Base-by-base conservation (phyloP, 2,888 invertebrate species). In the Zaprionus obscuricornis region DNA sequence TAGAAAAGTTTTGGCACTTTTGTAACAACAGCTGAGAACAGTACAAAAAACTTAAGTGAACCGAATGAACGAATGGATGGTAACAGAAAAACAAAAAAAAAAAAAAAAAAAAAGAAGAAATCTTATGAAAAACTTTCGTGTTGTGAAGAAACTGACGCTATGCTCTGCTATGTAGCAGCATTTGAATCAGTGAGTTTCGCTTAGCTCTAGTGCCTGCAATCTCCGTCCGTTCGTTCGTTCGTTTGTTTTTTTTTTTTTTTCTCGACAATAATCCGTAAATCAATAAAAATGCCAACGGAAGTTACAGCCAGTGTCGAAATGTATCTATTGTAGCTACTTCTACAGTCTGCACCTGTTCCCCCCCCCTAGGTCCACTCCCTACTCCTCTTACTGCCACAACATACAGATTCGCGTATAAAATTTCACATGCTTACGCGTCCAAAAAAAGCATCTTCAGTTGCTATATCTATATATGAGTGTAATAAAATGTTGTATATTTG, bases 241-340 rank as follows among this genome's bases (percentile, higher is more conserved):
- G n/a, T n/a, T n/a, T n/a, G n/a, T n/a, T n/a, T n/a, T n/a, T n/a
- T n/a, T n/a, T n/a, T n/a, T n/a, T n/a, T 27, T 58, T 58, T 47
- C 42, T 49, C 50, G 37, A 67, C 68, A 74, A 63, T 77, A 77
- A 81, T 77, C 77, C 72, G 74, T 77, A 72, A 81, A 81, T 77
- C 77, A 77, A 77, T 77, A 77, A 74, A 69, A 74, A 79, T 52
- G 66, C 54, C 77, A 69, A 69, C 71, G 62, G 65, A 60, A 74
- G 59, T 66, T 74, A 55, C 51, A n/a, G 33, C 8, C 42, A 43
- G 55, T 52, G 59, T 52, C 36, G 45, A 54, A 62, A 62, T 70
- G 62, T 66, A 62, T 66, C 62, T 57, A 70, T 70, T 69, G 66
- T 69, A 50, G 24, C 39, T n/a, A n/a, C n/a, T n/a, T n/a, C n/a